phyloP scores from a whole-genome alignment of 1,140 invertebrate species.

The Drosophila azteca region DNA sequence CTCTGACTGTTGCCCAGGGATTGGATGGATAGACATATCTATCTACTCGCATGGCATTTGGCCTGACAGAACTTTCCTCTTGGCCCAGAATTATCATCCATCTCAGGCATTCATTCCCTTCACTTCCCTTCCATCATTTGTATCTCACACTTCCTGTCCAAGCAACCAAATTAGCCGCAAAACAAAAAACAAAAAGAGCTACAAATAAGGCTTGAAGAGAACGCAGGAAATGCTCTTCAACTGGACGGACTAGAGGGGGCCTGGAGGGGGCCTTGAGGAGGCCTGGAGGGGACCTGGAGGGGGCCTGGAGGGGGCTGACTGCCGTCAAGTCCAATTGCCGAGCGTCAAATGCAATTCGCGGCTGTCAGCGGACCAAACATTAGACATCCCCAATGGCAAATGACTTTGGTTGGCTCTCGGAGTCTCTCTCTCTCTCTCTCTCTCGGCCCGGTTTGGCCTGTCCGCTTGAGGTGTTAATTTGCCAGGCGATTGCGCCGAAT shows the following conservation, averaged over 20 bases:
- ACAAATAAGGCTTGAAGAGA: constrained; percentile 9
- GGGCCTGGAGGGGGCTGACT: background rate
- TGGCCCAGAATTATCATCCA: too few species aligned
- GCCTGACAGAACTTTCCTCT: too few species aligned
- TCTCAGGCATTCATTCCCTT: too few species aligned
- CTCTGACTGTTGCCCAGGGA: background rate
- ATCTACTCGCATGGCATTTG: too few species aligned
- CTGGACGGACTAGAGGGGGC: constrained; percentile 1
- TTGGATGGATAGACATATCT: too few species aligned
- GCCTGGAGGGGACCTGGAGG: too few species aligned
- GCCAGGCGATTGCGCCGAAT: constrained; percentile 50
- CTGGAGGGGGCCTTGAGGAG: too few species aligned
- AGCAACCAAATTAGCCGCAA: constrained; percentile 67
- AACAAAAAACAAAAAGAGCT: constrained; percentile 36
- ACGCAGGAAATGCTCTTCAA: constrained; percentile 58
- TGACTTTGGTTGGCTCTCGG: constrained; percentile 27
- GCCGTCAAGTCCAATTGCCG: constrained; percentile 38
- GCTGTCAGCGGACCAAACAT: constrained; percentile 65
- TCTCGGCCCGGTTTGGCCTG: constrained; percentile 31
- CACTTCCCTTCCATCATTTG: too few species aligned
- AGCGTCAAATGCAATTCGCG: constrained; percentile 66
- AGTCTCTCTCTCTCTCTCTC: too few species aligned
- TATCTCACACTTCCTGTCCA: constrained; percentile 19
- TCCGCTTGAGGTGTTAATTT: constrained; percentile 77
- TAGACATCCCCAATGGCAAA: constrained; percentile 76